Conservation (phyloP, 1,140 invertebrate species). For the Nephila pilipes region DNA sequence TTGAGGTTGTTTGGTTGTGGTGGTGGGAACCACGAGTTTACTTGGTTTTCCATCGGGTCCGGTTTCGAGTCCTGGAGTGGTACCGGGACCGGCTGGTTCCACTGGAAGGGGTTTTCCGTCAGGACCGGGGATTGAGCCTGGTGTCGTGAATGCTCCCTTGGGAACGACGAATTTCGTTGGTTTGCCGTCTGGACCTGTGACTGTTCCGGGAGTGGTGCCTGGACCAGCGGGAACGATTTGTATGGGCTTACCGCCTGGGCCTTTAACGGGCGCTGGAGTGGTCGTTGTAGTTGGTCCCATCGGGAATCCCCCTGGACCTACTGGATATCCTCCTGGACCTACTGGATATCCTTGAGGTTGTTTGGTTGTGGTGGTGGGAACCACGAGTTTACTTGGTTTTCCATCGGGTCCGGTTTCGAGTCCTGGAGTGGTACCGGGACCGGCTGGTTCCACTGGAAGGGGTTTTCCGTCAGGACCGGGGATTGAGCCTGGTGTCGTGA, state of each 20-base stretch:
- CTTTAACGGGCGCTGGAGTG: neutral
- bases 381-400: too few relatives aligned
- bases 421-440: neutral
- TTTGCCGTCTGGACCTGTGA: slow-evolving; percentile 5
- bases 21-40: neutral
- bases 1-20: neutral
- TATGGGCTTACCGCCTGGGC: neutral
- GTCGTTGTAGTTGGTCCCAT: neutral
- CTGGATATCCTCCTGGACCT: too few relatives aligned
- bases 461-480: neutral
- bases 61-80: neutral
- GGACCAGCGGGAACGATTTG: neutral
- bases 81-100: neutral
- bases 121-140: neutral
- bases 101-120: slow-evolving; percentile 14
- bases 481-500: too few relatives aligned
- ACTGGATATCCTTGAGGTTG: too few relatives aligned
- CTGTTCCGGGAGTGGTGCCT: neutral
- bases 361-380: too few relatives aligned
- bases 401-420: neutral
- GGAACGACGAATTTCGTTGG: neutral
- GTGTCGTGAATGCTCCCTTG: neutral
- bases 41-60: neutral
- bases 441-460: neutral
- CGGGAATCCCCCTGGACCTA: neutral